Conservation (phyloP, 2,797 vertebrate genomes). For the Huso huso region DNA sequence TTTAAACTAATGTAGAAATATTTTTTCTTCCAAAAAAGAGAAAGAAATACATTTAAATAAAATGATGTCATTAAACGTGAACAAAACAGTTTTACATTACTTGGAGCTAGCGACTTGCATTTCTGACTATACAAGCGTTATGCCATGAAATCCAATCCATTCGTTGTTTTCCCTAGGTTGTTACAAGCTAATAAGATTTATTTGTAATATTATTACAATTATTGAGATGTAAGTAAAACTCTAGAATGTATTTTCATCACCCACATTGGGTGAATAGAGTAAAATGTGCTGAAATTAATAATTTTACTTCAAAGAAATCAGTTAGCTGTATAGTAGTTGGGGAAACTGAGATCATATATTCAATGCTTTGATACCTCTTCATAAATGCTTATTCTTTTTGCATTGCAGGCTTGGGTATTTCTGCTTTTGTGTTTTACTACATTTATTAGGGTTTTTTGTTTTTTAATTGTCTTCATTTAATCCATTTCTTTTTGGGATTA, state of each 20-base stretch:
- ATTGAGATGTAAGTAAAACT: not conserved
- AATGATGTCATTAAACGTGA: too few species aligned
- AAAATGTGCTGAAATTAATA: not conserved
- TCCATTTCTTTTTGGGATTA: not conserved
- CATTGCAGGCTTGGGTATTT: not conserved
- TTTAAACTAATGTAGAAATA: too few species aligned
- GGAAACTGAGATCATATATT: not conserved
- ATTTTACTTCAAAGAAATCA: not conserved
- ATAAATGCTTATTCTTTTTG: not conserved
- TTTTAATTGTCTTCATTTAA: not conserved
- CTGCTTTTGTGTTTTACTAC: not conserved
- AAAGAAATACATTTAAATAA: too few species aligned
- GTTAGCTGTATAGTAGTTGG: not conserved
- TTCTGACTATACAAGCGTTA: too few species aligned
- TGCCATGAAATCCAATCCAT: too few species aligned
- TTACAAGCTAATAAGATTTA: too few species aligned
- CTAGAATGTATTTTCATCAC: not conserved
- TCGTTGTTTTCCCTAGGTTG: too few species aligned
- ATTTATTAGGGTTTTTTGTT: not conserved
- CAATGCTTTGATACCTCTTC: not conserved
- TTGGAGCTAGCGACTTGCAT: too few species aligned
- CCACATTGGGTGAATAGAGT: slow-evolving; percentile 4
- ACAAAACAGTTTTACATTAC: too few species aligned
- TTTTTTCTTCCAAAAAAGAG: too few species aligned
- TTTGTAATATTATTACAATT: not conserved